Base-by-base conservation (phyloP, 2,888 invertebrate genomes). In the Pasiphila rectangulata region DNA sequence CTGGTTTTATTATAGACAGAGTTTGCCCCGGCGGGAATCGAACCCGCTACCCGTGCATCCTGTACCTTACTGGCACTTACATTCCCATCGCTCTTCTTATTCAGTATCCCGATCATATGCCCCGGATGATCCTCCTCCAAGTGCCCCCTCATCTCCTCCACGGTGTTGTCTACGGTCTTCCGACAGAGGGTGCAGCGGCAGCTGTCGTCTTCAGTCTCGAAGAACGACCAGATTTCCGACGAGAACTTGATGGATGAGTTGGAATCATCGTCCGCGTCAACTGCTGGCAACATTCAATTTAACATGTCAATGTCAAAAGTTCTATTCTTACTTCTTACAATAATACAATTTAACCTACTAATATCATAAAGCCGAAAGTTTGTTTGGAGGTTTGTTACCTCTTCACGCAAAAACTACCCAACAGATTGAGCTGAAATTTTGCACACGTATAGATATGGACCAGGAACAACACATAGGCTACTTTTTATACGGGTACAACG, bases 121-220 rank as follows among this genome's bases (percentile, higher is more conserved):
- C 66, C 71, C 0, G 72, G 68, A 13, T 82, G 81, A 0, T 64
- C 48, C 0, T 62, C 64, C 3, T 59, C 56, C 7, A 82, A 45
- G 15, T 82, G 81, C 0, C 25, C 49, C 16, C 55, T 67, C 46
- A 77, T 46, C 0, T 53, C 56, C 0, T 58, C 57, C 0, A 53
- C 54, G 4, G 44, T 39, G 15, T 49, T 46, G 0, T 46, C 16
- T 3, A 67, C 17, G 4, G 38, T 7, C 0, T 49, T 45, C 4
- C 63, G 52, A 51, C 82, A 82, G n/a, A 77, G 56, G 1, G 59
- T 59, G 47, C 82, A 82, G 10, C 64, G 61, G 1, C 67, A 67
- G 1, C 48, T 51, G 0, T 59, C 54, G 0, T 60, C 58, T 0
- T 72, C 70, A 9, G 59, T 56, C 45, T 79, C 75, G 61, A 72